phyloP scores from a whole-genome alignment of 2,888 invertebrate species.

The Drosophila leonis region DNA sequence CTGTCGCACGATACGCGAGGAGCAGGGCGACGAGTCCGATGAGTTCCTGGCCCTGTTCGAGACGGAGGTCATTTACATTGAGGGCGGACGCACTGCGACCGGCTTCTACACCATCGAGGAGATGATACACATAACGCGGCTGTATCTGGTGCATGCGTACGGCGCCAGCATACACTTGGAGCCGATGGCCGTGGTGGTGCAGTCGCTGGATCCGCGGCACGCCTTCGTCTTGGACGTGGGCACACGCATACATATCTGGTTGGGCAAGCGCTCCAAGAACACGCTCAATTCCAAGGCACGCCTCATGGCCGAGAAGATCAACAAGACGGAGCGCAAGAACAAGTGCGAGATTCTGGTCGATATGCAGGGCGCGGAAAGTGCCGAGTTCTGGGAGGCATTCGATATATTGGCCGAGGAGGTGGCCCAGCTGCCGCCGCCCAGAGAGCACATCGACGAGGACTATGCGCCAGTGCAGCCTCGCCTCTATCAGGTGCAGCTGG shows the following conservation, averaged over 20 bases:
- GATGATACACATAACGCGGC: constrained; percentile 92
- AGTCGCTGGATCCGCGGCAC: constrained; percentile 94
- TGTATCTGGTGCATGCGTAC: constrained; percentile 96
- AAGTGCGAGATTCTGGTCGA: constrained; percentile 95
- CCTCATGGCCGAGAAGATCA: constrained; percentile 98
- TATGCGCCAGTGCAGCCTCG: constrained; percentile 87
- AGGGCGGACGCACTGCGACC: constrained; percentile 97
- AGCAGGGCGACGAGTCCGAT: constrained; percentile 97
- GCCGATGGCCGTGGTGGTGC: constrained; percentile 90
- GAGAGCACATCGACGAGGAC: constrained; percentile 81
- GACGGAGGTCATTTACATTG: constrained; percentile 96
- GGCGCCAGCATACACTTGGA: constrained; percentile 95
- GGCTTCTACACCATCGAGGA: constrained; percentile 99
- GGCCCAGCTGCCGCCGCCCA: constrained; percentile 85
- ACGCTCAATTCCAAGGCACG: constrained; percentile 91
- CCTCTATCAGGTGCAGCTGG: constrained; percentile 97
- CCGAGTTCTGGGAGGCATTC: constrained; percentile 93
- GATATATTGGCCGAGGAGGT: constrained; percentile 84
- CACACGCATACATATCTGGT: constrained; percentile 95
- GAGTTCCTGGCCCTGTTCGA: constrained; percentile 97
- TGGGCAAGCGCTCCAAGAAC: constrained; percentile 91
- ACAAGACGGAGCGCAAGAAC: constrained; percentile 98
- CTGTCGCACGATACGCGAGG: constrained; percentile 97
- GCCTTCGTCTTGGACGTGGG: constrained; percentile 97
- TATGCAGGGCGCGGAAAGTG: constrained; percentile 92